Evolutionary conservation across 2,113 vertebrate genomes (phyloP).

Genomic region (Pygoscelis adeliae): DNA sequence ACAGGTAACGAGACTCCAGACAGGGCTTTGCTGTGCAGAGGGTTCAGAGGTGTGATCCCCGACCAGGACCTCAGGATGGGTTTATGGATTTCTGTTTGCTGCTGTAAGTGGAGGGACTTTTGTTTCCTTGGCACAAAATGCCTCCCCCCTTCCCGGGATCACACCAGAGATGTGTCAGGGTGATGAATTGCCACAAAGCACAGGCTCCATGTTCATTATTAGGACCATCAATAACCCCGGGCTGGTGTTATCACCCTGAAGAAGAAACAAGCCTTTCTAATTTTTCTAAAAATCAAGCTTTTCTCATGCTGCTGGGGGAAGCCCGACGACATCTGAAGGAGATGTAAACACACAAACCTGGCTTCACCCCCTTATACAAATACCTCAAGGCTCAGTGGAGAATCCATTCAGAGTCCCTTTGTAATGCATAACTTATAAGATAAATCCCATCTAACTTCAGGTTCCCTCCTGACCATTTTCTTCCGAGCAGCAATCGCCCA

Average conservation of each 20-base stretch:
- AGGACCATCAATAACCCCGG: constrained; percentile 1
- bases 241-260: background rate
- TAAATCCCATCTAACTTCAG: background rate
- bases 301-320: background rate
- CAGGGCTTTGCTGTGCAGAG: background rate
- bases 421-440: fast-evolving
- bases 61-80: background rate
- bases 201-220: background rate
- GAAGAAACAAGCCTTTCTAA: background rate
- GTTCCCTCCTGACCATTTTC: background rate
- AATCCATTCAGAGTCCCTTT: background rate
- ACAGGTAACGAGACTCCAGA: background rate
- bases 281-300: background rate
- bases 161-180: background rate
- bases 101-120: background rate
- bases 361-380: background rate
- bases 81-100: background rate
- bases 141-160: background rate
- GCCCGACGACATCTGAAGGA: background rate
- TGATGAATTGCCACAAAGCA: background rate
- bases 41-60: background rate
- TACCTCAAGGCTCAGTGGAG: background rate
- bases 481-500: background rate
- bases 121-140: background rate
- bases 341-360: background rate